phyloP scores from a whole-genome alignment of 2,888 invertebrate genomes.

The Gandaritis pyraliata region DNA sequence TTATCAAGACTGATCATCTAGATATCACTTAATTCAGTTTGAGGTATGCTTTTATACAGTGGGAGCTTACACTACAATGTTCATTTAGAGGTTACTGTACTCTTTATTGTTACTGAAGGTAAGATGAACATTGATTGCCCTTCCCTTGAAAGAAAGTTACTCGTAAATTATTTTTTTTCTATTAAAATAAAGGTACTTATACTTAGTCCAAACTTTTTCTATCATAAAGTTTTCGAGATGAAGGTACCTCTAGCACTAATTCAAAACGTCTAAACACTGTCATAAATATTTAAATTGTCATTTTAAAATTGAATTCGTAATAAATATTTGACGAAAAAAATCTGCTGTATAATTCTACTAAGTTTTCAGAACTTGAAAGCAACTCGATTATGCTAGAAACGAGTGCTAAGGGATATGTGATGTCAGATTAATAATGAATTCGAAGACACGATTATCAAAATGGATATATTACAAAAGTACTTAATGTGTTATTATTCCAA shows the following conservation, averaged over 20 bases:
- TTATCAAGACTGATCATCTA: too few relatives aligned
- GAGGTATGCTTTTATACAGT: neutral
- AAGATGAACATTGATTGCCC: conserved; percentile 33
- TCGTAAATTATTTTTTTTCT: conserved; percentile 30
- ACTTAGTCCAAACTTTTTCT: conserved; percentile 8
- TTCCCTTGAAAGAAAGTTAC: conserved; percentile 30
- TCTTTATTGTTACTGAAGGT: conserved; percentile 41
- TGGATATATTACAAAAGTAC: conserved; percentile 9
- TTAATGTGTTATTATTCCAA: too few relatives aligned
- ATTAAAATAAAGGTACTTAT: too few relatives aligned
- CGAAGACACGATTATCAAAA: conserved; percentile 8
- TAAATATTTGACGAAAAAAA: too few relatives aligned
- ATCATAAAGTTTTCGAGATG: conserved; percentile 16
- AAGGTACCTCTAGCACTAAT: conserved; percentile 6
- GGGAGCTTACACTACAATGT: conserved; percentile 19
- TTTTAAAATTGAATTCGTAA: too few relatives aligned
- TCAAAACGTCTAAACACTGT: neutral
- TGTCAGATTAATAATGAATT: conserved; percentile 18
- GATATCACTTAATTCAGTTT: too few relatives aligned
- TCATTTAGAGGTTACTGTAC: conserved; percentile 38
- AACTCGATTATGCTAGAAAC: too few relatives aligned
- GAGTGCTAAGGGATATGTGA: conserved; percentile 2
- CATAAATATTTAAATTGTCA: too few relatives aligned
- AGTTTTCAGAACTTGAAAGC: too few relatives aligned
- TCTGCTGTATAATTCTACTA: too few relatives aligned